Conservation (phyloP, 2,113 vertebrate genomes). For the Tetraodon nigroviridis region DNA sequence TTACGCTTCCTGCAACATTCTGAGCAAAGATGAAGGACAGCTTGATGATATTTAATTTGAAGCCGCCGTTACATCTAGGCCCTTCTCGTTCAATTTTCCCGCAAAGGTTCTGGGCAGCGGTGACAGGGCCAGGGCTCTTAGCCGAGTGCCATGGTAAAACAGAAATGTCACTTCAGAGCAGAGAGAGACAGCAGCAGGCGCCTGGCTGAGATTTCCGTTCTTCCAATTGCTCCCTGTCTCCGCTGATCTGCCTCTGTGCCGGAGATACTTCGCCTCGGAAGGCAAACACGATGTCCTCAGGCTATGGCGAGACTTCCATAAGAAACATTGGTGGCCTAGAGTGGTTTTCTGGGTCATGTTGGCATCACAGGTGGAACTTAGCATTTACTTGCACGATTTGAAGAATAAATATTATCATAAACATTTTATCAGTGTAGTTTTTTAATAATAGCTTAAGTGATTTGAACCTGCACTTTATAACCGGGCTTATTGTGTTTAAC, state of each 20-base stretch:
- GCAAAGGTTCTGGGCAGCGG: constrained; percentile 29
- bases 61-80: not conserved
- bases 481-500: no score
- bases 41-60: constrained; percentile 30
- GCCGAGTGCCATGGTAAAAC: constrained; percentile 71
- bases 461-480: not conserved
- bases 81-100: not conserved
- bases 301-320: constrained; percentile 29
- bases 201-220: constrained; percentile 79
- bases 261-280: constrained; percentile 79
- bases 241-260: constrained; percentile 78
- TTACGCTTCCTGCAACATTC: constrained; percentile 19
- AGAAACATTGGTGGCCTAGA: constrained; percentile 9
- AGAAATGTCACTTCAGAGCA: constrained; percentile 82
- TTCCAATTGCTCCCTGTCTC: constrained; percentile 84
- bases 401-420: no score
- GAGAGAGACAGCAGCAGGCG: constrained; percentile 80
- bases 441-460: not conserved
- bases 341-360: constrained; percentile 20
- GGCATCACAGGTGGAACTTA: not conserved
- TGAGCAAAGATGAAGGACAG: constrained; percentile 36
- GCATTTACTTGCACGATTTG: not conserved
- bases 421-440: not conserved
- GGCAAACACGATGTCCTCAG: constrained; percentile 41
- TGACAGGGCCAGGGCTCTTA: constrained; percentile 68